Conservation (phyloP, 2,113 vertebrate genomes). For the Ramphastos sulfuratus region DNA sequence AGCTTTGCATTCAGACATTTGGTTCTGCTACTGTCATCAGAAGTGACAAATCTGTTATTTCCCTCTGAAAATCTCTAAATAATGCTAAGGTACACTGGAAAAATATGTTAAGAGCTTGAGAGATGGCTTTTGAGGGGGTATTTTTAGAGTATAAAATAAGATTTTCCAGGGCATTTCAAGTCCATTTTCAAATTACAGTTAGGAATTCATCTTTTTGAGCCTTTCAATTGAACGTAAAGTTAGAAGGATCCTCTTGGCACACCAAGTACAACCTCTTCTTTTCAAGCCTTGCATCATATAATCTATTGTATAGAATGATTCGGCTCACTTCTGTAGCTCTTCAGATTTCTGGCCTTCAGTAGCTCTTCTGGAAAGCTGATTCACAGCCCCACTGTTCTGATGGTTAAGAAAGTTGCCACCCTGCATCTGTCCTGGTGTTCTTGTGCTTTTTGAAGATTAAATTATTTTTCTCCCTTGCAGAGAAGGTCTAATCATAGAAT, state of each 20-base stretch:
- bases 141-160: neutral
- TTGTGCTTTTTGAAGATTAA: neutral
- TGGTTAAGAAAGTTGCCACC: neutral
- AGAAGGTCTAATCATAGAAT: neutral
- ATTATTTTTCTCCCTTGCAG: neutral
- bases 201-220: neutral
- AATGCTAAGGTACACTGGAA: neutral
- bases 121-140: neutral
- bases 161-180: neutral
- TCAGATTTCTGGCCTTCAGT: neutral
- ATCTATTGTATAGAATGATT: neutral
- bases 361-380: neutral
- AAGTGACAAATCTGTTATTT: conserved; percentile 29
- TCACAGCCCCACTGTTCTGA: neutral
- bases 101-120: neutral
- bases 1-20: neutral
- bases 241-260: neutral
- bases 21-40: neutral
- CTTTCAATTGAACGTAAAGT: neutral
- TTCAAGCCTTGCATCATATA: neutral
- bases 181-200: neutral
- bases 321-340: neutral
- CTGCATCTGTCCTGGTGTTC: neutral
- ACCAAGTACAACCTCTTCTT: neutral
- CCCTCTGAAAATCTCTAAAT: neutral